These are phyloP conservation scores for Agonopterix subpropinquella DNA, from an alignment of 2,888 invertebrate species.

Conservation along the genomic window DNA sequence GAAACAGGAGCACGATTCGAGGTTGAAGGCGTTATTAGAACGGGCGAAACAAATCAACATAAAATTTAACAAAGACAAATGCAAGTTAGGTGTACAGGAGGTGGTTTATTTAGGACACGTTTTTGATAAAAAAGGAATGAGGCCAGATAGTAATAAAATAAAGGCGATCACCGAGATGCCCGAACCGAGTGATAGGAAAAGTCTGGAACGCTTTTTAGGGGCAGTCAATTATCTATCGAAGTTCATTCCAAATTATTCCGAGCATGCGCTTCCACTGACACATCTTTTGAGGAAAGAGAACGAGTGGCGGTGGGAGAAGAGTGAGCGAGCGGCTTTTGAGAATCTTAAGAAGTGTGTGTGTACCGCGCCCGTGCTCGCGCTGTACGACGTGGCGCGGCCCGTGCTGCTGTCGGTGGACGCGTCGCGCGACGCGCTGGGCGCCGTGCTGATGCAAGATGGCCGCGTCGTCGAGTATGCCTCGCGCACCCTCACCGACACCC, in stretches of 20 bases:
- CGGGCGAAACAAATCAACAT: slow-evolving; percentile 11
- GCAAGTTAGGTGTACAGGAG: slow-evolving; percentile 10
- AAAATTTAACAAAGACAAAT: slow-evolving; percentile 17
- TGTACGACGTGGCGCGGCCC: slow-evolving; percentile 7
- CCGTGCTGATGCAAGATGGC: slow-evolving; percentile 16
- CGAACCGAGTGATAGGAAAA: slow-evolving; percentile 9
- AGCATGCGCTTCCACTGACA: slow-evolving; percentile 3
- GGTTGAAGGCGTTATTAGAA: slow-evolving; percentile 11
- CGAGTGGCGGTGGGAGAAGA: slow-evolving; percentile 8
- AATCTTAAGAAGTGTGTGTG: slow-evolving; percentile 4
- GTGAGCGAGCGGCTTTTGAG: slow-evolving; percentile 1
- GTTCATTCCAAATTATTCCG: slow-evolving; percentile 14
- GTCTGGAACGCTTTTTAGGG: slow-evolving; percentile 15
- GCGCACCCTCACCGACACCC: slow-evolving; percentile 5
- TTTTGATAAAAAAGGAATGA: slow-evolving; percentile 14
- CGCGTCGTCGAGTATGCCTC: slow-evolving; percentile 18
- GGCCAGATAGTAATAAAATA: slow-evolving; percentile 10
- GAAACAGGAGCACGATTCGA: slow-evolving; percentile 11
- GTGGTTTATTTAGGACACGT: slow-evolving; percentile 16
- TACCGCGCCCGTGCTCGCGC: slow-evolving; percentile 11
- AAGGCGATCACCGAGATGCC: slow-evolving; percentile 15
- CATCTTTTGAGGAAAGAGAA: slow-evolving; percentile 12
- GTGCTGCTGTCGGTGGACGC: slow-evolving; percentile 15
- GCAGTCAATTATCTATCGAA: slow-evolving; percentile 11
- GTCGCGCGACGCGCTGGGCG: slow-evolving; percentile 13